Evolutionary conservation across 2,797 vertebrate species (phyloP).

Genomic region (Halcyon smyrnensis): DNA sequence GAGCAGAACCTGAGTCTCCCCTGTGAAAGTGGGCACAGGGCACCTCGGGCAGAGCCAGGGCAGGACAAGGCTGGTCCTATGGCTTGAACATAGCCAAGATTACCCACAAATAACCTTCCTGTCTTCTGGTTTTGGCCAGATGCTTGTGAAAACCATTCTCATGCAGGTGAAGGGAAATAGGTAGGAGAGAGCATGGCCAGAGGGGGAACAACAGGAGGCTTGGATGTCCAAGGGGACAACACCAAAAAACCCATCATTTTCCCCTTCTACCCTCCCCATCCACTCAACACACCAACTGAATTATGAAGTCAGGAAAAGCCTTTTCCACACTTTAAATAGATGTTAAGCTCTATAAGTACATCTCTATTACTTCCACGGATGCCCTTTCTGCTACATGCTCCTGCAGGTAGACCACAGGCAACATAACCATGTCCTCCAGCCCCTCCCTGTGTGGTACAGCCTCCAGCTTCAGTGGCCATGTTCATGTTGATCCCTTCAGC

Average conservation of each 20-base stretch:
- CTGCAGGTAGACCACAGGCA: background rate
- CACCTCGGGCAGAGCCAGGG: background rate
- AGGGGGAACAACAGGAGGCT: background rate
- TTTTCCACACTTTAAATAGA: background rate
- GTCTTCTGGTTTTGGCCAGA: background rate
- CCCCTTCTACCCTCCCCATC: background rate
- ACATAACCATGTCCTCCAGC: background rate
- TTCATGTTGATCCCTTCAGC: background rate
- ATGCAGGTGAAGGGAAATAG: background rate
- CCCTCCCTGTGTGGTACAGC: accelerated
- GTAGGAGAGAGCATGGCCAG: background rate
- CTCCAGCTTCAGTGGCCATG: background rate
- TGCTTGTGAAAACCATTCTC: background rate
- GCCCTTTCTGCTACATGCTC: background rate
- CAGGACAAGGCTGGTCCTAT: background rate
- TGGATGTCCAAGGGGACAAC: background rate
- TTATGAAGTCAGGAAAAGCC: background rate
- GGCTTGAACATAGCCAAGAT: accelerated
- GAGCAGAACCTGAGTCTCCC: background rate
- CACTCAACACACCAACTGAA: background rate
- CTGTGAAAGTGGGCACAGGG: accelerated
- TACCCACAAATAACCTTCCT: background rate
- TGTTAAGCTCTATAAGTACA: background rate
- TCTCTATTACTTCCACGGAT: background rate
- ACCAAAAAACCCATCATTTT: background rate